phyloP scores from a whole-genome alignment of 1,140 invertebrate genomes.

The Psix sp. region DNA sequence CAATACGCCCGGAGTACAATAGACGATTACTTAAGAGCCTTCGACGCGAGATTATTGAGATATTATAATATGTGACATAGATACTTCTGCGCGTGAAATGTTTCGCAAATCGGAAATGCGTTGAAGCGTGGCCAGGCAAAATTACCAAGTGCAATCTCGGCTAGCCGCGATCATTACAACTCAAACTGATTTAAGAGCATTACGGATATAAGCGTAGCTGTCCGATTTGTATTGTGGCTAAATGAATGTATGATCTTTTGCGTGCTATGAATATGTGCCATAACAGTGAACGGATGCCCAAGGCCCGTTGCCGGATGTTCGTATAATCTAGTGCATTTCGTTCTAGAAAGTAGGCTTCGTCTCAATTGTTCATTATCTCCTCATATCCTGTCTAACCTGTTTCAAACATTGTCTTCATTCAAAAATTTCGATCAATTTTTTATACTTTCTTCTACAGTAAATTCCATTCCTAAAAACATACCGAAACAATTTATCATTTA shows the following conservation, averaged over 20 bases:
- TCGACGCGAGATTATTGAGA: constrained; percentile 35
- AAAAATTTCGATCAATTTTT: too few species aligned
- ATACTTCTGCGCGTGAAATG: constrained; percentile 33
- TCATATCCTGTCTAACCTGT: constrained; percentile 42
- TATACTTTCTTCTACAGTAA: too few species aligned
- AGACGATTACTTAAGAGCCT: constrained; percentile 44
- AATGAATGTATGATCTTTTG: constrained; percentile 56
- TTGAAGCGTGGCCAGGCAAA: constrained; percentile 52
- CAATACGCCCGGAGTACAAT: constrained; percentile 38
- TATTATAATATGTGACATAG: constrained; percentile 51
- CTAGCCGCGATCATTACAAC: constrained; percentile 45
- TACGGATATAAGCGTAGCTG: constrained; percentile 53
- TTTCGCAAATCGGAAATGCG: constrained; percentile 66
- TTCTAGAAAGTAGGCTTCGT: constrained; percentile 72
- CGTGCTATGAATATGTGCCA: constrained; percentile 52
- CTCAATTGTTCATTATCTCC: constrained; percentile 52
- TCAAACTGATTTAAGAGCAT: constrained; percentile 53
- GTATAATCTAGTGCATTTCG: constrained; percentile 64
- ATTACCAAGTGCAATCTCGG: constrained; percentile 42
- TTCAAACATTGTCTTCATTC: constrained; percentile 36
- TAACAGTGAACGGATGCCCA: constrained; percentile 66
- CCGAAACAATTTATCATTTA: too few species aligned
- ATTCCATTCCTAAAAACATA: too few species aligned
- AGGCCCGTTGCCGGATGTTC: constrained; percentile 69
- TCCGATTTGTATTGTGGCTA: constrained; percentile 55